Evolutionary conservation across 2,888 invertebrate genomes (phyloP), one percentile per base, ranked within the genome.

Genomic region (Nasonia oneida): DNA sequence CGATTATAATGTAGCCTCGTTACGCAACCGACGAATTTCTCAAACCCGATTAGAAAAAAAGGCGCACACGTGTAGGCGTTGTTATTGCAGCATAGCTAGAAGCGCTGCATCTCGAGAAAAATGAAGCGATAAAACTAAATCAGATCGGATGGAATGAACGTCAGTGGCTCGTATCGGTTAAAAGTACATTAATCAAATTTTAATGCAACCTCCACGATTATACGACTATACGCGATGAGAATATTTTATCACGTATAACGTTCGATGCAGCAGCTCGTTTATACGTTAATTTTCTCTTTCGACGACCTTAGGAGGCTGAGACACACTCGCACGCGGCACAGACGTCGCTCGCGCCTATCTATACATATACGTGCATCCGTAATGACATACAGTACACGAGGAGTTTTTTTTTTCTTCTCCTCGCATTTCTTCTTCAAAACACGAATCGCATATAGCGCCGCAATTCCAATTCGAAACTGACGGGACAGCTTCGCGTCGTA

Each of bases 391-490:
- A 23, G 64, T 57, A 37, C 4, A 4, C 23, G n/a, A 61, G 23
- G 18, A n/a, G 57, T 61, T 18, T 61, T n/a, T 57, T 18, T 18
- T 5, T 18, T 23, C 23, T 23, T 23, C 23, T 23, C 23, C 23
- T 23, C 23, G 23, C 23, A 23, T 23, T 23, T 23, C 29, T 67
- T 67, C 23, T 67, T 67, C 12, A 33, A 67, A 67, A 67, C 64
- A 14, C 10, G 61, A 64, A 64, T 64, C 64, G 64, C 33, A 8
- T 23, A 23, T 23, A 23, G 23, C 29, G 12, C n/a, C 29, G 67
- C 67, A 67, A 67, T 67, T 67, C 67, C 33, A 67, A 67, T 67
- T 67, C n/a, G 67, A 67, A 67, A 33, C 67, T 18, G 53, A 15
- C 18, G 18, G 3, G 53, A 18, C 53, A 53, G 18, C 53, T 61